These are phyloP conservation scores for Prunella himalayana DNA, from an alignment of 2,113 vertebrate genomes.

Conservation along the genomic window DNA sequence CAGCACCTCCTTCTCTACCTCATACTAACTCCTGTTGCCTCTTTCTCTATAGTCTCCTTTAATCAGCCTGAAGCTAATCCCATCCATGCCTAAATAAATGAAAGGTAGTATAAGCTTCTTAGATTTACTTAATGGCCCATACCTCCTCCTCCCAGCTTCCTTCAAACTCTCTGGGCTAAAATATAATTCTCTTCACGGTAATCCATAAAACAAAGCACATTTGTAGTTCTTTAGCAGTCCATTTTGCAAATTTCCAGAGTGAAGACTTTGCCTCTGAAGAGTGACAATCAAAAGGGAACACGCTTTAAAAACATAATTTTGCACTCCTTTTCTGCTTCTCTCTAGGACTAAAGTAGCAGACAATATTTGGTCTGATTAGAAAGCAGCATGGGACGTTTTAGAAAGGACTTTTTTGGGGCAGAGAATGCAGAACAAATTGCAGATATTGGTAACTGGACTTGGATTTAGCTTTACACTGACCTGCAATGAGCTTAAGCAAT, in stretches of 20 bases:
- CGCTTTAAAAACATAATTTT: neutral
- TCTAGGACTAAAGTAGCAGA: neutral
- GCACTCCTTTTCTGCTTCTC: neutral
- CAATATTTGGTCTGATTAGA: neutral
- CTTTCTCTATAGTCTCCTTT: neutral
- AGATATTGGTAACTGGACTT: neutral
- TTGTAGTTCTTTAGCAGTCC: neutral
- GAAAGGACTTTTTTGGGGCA: neutral
- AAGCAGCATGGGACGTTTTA: neutral
- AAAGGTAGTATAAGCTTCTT: conserved; percentile 5
- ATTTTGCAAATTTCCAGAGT: neutral
- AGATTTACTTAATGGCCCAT: neutral
- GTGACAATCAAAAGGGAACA: neutral
- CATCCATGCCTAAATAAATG: neutral
- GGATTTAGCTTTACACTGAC: neutral
- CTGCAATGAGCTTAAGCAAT: neutral
- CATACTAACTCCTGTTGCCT: neutral
- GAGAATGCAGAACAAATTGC: neutral
- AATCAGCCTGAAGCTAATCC: neutral
- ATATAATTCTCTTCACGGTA: neutral
- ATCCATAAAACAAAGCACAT: neutral
- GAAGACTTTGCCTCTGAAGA: neutral
- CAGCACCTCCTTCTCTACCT: neutral
- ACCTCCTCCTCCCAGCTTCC: neutral
- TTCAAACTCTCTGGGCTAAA: neutral